phyloP scores from a whole-genome alignment of 2,888 invertebrate genomes.

The Bellardia bayeri region DNA sequence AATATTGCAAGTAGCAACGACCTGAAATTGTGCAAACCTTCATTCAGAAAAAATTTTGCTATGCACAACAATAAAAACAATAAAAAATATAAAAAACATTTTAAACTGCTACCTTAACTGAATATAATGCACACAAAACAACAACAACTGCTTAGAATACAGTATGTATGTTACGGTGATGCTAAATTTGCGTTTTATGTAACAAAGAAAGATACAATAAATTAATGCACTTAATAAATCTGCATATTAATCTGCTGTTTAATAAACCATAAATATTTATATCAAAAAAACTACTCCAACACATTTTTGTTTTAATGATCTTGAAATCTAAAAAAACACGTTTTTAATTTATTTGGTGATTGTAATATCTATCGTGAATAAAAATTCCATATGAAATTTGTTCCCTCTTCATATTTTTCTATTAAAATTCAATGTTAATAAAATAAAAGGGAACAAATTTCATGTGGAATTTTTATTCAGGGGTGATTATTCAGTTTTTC shows the following conservation, averaged over 20 bases:
- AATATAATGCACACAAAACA: slow-evolving; percentile 16
- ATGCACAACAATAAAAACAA: slow-evolving; percentile 33
- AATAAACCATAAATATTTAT: too few relatives aligned
- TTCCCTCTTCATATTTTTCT: too few relatives aligned
- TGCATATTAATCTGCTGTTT: too few relatives aligned
- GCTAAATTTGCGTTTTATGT: slow-evolving; percentile 15
- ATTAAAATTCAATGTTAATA: too few relatives aligned
- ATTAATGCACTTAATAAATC: neutral
- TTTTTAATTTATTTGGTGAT: too few relatives aligned
- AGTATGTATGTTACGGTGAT: neutral
- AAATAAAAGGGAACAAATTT: too few relatives aligned
- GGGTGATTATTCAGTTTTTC: neutral
- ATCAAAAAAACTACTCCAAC: too few relatives aligned
- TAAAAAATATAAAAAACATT: slow-evolving; percentile 9
- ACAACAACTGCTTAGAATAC: neutral
- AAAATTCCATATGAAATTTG: too few relatives aligned
- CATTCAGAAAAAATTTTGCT: slow-evolving; percentile 20
- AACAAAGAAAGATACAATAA: neutral
- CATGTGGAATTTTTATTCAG: too few relatives aligned
- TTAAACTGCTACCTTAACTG: slow-evolving; percentile 1
- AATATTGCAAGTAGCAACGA: slow-evolving; percentile 70
- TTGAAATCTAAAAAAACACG: too few relatives aligned
- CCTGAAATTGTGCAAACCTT: slow-evolving; percentile 67
- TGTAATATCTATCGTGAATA: neutral
- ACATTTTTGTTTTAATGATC: too few relatives aligned